phyloP scores from a whole-genome alignment of 2,888 invertebrate species.

The Hypomecis atomaria region DNA sequence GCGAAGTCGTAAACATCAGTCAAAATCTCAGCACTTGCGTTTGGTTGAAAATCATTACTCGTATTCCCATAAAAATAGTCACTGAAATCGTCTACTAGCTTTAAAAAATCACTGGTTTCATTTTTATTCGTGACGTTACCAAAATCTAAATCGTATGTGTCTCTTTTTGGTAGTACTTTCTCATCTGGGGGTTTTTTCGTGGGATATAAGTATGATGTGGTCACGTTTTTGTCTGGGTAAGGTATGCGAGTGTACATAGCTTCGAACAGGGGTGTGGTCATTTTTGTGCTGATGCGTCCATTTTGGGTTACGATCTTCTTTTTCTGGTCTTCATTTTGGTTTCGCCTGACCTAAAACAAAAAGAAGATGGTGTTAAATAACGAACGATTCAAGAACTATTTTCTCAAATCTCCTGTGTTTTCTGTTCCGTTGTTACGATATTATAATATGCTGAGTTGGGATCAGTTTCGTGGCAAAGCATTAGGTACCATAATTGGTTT shows the following conservation, averaged over 20 bases:
- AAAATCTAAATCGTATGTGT: constrained; percentile 13
- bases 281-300: constrained; percentile 36
- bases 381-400: too few species aligned
- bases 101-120: constrained; percentile 82
- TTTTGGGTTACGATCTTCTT: constrained; percentile 40
- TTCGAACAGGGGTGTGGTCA: constrained; percentile 45
- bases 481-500: too few species aligned
- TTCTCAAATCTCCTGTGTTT: too few species aligned
- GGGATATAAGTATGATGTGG: constrained; percentile 40
- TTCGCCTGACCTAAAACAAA: constrained; percentile 35
- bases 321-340: constrained; percentile 41
- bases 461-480: too few species aligned
- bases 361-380: not conserved
- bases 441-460: too few species aligned
- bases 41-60: constrained; percentile 75
- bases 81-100: constrained; percentile 90
- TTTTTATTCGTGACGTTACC: constrained; percentile 46
- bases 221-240: constrained; percentile 45
- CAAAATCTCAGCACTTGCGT: constrained; percentile 53
- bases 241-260: constrained; percentile 52
- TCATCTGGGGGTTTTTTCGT: constrained; percentile 65
- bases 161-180: constrained; percentile 25
- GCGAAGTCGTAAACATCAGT: constrained; percentile 76
- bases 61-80: constrained; percentile 89
- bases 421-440: too few species aligned